Conservation (phyloP, 2,797 vertebrate genomes). For the Cynodonichthys magdalenae region DNA sequence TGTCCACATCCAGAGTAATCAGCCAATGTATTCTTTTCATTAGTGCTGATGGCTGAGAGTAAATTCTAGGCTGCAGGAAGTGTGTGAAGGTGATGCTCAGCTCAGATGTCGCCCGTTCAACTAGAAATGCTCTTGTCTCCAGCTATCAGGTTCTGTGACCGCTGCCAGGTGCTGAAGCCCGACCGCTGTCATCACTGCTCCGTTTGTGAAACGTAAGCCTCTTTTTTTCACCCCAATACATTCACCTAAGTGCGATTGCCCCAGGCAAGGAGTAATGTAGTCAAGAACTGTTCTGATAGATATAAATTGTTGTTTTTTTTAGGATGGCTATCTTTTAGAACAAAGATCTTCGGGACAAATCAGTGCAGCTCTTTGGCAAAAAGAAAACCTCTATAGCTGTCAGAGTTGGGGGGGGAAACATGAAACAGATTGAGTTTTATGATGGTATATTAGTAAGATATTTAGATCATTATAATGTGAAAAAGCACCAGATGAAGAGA, state of each 20-base stretch:
- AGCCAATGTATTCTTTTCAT: slow-evolving; percentile 62
- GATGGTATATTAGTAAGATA: no score
- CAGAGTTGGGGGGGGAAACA: background rate
- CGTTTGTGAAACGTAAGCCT: slow-evolving; percentile 95
- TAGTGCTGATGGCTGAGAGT: slow-evolving; percentile 64
- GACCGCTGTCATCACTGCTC: slow-evolving; percentile 99
- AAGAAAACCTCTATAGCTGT: background rate
- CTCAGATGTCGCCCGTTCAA: slow-evolving; percentile 67
- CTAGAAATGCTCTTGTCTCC: slow-evolving; percentile 61
- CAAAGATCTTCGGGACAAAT: slow-evolving; percentile 37
- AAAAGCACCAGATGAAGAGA: background rate
- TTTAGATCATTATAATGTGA: background rate
- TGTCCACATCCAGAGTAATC: slow-evolving; percentile 46
- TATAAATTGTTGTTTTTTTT: slow-evolving; percentile 51
- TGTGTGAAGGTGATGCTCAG: slow-evolving; percentile 50
- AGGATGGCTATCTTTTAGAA: slow-evolving; percentile 24
- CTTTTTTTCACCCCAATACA: slow-evolving; percentile 47
- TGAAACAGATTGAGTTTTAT: no score
- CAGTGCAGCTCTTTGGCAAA: slow-evolving; percentile 30
- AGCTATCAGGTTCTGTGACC: slow-evolving; percentile 97
- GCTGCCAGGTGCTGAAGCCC: slow-evolving; percentile 97
- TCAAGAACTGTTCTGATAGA: slow-evolving; percentile 50
- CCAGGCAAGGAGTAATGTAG: slow-evolving; percentile 51
- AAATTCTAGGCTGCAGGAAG: slow-evolving; percentile 58
- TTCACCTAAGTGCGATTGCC: slow-evolving; percentile 44